Base-by-base conservation (phyloP, 2,113 vertebrate genomes). In the Merops nubicus region DNA sequence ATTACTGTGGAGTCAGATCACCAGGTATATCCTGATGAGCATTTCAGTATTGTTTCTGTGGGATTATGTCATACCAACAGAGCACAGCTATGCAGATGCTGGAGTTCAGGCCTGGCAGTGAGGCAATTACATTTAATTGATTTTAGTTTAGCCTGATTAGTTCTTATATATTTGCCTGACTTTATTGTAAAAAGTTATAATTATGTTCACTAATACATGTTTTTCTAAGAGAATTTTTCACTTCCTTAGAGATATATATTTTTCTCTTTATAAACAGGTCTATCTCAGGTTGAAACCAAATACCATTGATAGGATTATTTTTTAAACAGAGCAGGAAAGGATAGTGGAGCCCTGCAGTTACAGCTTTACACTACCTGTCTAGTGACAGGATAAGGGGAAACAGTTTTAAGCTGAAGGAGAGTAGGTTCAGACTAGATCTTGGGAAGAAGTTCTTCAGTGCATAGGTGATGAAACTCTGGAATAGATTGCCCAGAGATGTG, bases 61-160 rank as follows among this genome's bases (percentile, higher is more conserved):
- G 15, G 79, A 83, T 72, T 51, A 57, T 40, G 7, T 36, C 67
- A 21, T 22, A 82, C 21, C 34, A 86, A 67, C 42, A 86, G 81
- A 91, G 15, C 40, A 50, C 36, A 89, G 20, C 10, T 76, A 26
- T 3, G 7, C 12, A 75, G 54, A 72, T 68, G 48, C 2, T 83
- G 42, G 28, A 50, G 31, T 59, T 76, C 43, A 84, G 31, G 88
- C 8, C 8, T 59, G 86, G 20, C 9, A 74, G 62, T 38, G 70
- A 95, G 90, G 23, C 7, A 96, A 93, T 88, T 93, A n/a, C 11
- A 19, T 57, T 65, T 88, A 80, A 79, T 70, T 73, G 23, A 67
- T 63, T 82, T 76, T 53, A 83, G 16, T 51, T 94, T 88, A 91
- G 18, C 9, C 17, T 88, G 60, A 95, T 90, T 72, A 80, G 59